A percentile compares a stretch with the other conserved stretches of the same genome.
phyloP scores from a whole-genome alignment of 2,888 invertebrate genomes.

The Acholoe squamosa region DNA sequence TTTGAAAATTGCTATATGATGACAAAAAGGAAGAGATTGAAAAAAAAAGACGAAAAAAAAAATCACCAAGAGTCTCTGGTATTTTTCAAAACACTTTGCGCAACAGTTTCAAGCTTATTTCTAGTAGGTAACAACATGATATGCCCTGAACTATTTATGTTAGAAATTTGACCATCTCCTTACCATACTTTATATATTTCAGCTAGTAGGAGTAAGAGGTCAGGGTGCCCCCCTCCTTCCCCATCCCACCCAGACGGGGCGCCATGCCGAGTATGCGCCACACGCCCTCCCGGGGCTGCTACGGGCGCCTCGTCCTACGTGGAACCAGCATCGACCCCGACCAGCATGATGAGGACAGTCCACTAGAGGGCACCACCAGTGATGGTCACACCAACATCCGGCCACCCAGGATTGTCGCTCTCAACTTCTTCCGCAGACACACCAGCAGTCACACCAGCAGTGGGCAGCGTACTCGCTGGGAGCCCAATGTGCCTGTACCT shows the following conservation, averaged over 20 bases:
- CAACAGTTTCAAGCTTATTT: too few relatives aligned
- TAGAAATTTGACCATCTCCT: too few relatives aligned
- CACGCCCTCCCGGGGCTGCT: slow-evolving; percentile 50
- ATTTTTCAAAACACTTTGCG: too few relatives aligned
- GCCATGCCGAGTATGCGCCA: slow-evolving; percentile 64
- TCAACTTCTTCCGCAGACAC: neutral
- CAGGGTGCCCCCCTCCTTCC: too few relatives aligned
- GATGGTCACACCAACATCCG: neutral
- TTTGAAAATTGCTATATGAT: too few relatives aligned
- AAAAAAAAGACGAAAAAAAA: too few relatives aligned
- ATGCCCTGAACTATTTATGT: too few relatives aligned
- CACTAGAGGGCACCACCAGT: neutral
- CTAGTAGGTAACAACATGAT: too few relatives aligned
- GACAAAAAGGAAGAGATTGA: too few relatives aligned
- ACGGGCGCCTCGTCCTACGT: slow-evolving; percentile 43
- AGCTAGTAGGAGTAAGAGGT: too few relatives aligned
- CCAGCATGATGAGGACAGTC: slow-evolving; percentile 29
- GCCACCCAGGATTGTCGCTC: neutral
- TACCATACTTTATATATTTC: too few relatives aligned
- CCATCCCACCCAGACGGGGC: neutral
- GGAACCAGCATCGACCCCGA: slow-evolving; percentile 45
- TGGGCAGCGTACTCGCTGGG: neutral
- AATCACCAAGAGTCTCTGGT: too few relatives aligned
- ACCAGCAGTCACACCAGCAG: neutral
- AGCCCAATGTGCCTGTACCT: neutral